Evolutionary conservation across 2,888 invertebrate species (phyloP), one percentile per base, ranked within the genome.

Genomic region (Cosmia trapezina): DNA sequence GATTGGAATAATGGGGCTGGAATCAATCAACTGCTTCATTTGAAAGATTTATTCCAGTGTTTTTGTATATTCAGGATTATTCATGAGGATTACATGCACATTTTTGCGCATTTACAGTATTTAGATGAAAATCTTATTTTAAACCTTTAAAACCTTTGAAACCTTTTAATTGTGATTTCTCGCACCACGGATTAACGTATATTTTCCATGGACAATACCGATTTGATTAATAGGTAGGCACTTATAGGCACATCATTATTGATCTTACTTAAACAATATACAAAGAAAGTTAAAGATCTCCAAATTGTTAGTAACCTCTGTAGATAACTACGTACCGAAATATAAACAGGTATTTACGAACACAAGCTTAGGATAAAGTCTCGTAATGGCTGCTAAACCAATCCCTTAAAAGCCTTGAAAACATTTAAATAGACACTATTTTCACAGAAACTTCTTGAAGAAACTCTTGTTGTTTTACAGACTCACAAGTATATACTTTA

Each of bases 21-120:
- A 43, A 77, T 77, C 56, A 68, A 56, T 77, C 78, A 68, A 49
- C 14, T 8, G 12, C 14, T 67, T 43, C 22, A 14, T 49, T 47
- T 56, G 1, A 17, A 37, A 43, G 22, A 77, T 73, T 43, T 43
- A 73, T 76, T 47, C 4, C 14, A 12, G 5, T 19, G 14, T 47
- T 19, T 72, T 45, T 14, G 47, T 47, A 5, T 51, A n/a, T 49
- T 49, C 11, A 33, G 9, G 9, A 53, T 63, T n/a, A n/a, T 53
- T 33, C n/a, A 33, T 53, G 54, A 17, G 9, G 33, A 33, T 62
- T 19, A 19, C 12, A 9, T 45, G 12, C 19, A 19, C 4, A 43
- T 61, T 17, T 43, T 22, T 60, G 1, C 43, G 9, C n/a, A 43
- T 43, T 61, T 28, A 28, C 2, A 2, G 12, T 19, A n/a, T 33